Evolutionary conservation across 2,888 invertebrate genomes (phyloP).

Genomic region (Atethmia centrago): DNA sequence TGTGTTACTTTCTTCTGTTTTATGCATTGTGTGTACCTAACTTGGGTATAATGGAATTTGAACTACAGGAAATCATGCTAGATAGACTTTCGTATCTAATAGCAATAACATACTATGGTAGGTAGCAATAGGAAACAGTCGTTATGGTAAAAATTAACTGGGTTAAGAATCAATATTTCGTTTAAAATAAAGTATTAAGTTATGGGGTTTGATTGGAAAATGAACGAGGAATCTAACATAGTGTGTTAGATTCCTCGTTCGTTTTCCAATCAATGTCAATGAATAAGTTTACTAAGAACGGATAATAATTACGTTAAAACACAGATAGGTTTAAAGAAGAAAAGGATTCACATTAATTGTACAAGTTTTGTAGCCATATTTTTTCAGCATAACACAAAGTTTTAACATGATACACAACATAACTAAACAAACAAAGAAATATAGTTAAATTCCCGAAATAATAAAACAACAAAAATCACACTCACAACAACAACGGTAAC

Average conservation of each 20-base stretch:
- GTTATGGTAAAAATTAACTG: too few species aligned
- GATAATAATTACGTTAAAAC: neutral
- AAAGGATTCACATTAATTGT: too few species aligned
- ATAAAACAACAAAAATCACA: conserved; percentile 55
- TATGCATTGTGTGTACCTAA: neutral
- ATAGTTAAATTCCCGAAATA: neutral
- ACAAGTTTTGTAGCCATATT: neutral
- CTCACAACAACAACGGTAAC: conserved; percentile 87
- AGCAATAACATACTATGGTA: neutral
- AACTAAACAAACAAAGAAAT: neutral
- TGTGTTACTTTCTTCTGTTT: conserved; percentile 8
- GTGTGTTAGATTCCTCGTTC: too few species aligned
- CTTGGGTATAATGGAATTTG: neutral
- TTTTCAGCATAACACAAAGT: neutral
- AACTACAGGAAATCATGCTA: conserved; percentile 7
- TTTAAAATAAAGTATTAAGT: neutral
- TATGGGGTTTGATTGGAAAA: neutral
- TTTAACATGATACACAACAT: neutral
- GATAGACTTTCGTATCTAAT: neutral
- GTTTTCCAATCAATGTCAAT: too few species aligned
- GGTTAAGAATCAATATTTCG: neutral
- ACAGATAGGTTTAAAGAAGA: neutral
- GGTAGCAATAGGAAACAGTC: neutral
- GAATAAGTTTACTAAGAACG: neutral
- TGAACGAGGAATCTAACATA: neutral